Base-by-base conservation (phyloP, 2,797 vertebrate species). In the Lagocephalus sceleratus region DNA sequence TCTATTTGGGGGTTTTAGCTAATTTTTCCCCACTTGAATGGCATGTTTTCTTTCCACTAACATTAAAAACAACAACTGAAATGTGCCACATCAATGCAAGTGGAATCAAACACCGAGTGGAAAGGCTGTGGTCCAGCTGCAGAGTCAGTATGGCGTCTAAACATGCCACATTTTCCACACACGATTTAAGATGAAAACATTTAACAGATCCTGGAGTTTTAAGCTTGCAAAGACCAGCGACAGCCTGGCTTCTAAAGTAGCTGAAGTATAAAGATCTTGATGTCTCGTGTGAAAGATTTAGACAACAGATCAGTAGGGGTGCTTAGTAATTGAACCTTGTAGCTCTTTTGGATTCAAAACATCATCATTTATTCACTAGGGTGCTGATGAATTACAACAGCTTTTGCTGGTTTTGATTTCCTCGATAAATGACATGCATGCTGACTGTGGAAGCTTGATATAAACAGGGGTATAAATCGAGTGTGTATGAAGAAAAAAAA, bases 331-430 rank as follows among this genome's bases (percentile, higher is more conserved):
- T 49, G 55, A 82, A 60, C 38, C 50, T 48, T 40, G 47, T 41
- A 55, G 57, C 54, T 60, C 59, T 78, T 77, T 70, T 49, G 35
- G 68, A 20, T 43, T 60, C 25, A 75, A 79, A 82, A 80, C 72
- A 77, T 68, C 62, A 77, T 83, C 22, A 80, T 51, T 7, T 70
- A 85, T 85, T 80, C 47, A 85, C 65, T 54, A 71, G 57, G 22
- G 57, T 57, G 43, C 21, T 58, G 49, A 26, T 49, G 20, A 68
- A 63, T 44, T 46, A 26, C 5, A 43, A 63, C 56, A 47, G n/a
- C 29, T 21, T 29, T 23, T 29, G 23, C 35, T 49, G 51, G 41
- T 29, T 29, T 9, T 23, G 9, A 10, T 20, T 43, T 43, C 10
- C 43, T 21, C 5, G 14, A 35, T 46, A 19, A 42, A 42, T 35